phyloP scores from a whole-genome alignment of 2,113 vertebrate genomes.

The Anarrhichthys ocellatus region DNA sequence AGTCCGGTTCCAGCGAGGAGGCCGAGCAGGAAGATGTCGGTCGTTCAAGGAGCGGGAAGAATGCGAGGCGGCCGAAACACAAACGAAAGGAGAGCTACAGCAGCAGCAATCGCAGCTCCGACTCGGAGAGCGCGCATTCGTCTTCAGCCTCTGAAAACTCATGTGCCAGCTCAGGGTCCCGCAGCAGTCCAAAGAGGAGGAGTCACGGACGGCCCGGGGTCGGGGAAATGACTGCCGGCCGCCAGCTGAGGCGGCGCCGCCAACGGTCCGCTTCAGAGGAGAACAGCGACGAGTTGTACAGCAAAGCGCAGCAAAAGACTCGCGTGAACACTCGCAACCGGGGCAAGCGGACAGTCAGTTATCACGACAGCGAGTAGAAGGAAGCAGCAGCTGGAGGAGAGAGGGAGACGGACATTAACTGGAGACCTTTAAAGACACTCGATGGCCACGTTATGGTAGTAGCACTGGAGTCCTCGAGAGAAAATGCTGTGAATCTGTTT shows the following conservation, averaged over 20 bases:
- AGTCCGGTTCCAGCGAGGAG: constrained; percentile 55
- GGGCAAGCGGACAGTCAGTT: constrained; percentile 82
- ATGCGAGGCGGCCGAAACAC: constrained; percentile 42
- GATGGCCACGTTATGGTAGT: constrained; percentile 82
- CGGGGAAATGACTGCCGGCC: constrained; percentile 46
- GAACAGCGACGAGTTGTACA: constrained; percentile 67
- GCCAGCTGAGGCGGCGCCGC: constrained; percentile 51
- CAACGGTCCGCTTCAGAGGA: constrained; percentile 61
- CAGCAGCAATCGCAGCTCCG: constrained; percentile 68
- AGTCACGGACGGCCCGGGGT: constrained; percentile 34
- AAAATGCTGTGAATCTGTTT: constrained; percentile 88
- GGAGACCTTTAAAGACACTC: constrained; percentile 79
- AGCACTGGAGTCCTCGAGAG: constrained; percentile 85
- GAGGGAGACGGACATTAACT: constrained; percentile 68
- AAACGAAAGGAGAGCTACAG: constrained; percentile 71
- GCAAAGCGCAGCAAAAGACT: constrained; percentile 42
- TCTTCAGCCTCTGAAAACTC: constrained; percentile 72
- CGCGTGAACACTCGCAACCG: constrained; percentile 82
- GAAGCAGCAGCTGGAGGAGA: constrained; percentile 14
- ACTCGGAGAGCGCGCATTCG: constrained; percentile 70
- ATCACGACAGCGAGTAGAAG: constrained; percentile 84
- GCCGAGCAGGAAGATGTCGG: constrained; percentile 35
- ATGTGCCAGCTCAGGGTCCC: constrained; percentile 77
- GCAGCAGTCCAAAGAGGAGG: constrained; percentile 79
- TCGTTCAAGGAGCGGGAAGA: constrained; percentile 31